Conservation (phyloP, 2,113 vertebrate genomes). For the Bombycilla garrulus region DNA sequence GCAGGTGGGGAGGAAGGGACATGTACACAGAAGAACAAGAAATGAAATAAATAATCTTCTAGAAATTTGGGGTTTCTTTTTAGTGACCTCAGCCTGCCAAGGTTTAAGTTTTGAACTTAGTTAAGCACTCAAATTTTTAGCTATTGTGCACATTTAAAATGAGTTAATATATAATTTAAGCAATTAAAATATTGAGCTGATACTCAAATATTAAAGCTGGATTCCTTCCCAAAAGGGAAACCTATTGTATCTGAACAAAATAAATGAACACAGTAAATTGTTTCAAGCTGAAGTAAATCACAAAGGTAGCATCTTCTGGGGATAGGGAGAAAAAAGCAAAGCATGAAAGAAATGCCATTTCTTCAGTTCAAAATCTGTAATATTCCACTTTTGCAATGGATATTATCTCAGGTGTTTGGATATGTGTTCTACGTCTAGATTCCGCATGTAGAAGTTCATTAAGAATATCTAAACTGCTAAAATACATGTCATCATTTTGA, state of each 20-base stretch:
- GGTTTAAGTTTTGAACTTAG: conserved; percentile 22
- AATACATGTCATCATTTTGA: background rate
- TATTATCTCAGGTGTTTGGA: background rate
- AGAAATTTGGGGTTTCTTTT: background rate
- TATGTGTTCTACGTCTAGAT: background rate
- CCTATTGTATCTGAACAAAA: background rate
- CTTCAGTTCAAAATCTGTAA: background rate
- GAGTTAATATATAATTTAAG: conserved; percentile 38
- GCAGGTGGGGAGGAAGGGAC: background rate
- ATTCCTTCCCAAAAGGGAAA: background rate
- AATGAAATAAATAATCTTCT: background rate
- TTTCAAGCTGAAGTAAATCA: conserved; percentile 8
- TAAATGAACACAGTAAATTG: background rate
- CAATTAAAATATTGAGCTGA: conserved; percentile 57
- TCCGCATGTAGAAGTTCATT: background rate
- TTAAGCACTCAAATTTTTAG: conserved; percentile 33
- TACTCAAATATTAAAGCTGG: conserved; percentile 25
- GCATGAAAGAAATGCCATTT: background rate
- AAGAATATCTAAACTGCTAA: background rate
- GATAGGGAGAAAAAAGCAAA: background rate
- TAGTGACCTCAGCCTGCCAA: background rate
- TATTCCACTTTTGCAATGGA: background rate
- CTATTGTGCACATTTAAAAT: background rate
- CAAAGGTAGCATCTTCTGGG: background rate
- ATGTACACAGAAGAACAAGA: background rate